Base-by-base conservation (phyloP, 1,140 invertebrate genomes). In the Branchinecta lynchi region DNA sequence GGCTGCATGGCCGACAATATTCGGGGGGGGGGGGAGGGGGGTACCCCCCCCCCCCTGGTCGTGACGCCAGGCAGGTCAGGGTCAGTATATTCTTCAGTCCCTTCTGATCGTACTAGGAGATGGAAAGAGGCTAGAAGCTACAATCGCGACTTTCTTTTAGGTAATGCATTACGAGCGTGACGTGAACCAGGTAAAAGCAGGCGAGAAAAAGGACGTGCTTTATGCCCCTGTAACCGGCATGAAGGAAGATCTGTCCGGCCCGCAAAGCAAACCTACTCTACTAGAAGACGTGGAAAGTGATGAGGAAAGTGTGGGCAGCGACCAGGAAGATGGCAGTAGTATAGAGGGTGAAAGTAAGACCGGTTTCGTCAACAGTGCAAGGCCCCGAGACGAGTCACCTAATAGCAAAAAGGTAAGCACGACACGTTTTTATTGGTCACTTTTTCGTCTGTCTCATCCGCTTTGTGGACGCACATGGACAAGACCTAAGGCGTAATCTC, bases 101-200 rank as follows among this genome's bases (percentile, higher is more conserved):
- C 32, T 32, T 32, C 32, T 3, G 32, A 32, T 32, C 32, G 32
- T 3, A 32, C 32, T 32, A 32, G 32, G 32, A 1, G 32, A 32
- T 32, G 5, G 32, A 32, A 32, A 32, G 32, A 5, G 32, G 32
- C 32, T 32, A 5, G 32, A 32, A 32, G 32, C 5, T 32, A 32
- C 32, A 32, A 1, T 32, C 5, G 32, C 32, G 51, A 15, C 75
- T 73, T 71, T 45, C 6, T 73, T 77, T 44, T 75, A 89, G 87
- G 88, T 96, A 12, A 84, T 90, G 43, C 86, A 98, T 79, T 87
- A 89, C 79, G 96, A 98, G 78, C 80, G 89, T 66, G 95, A 99
- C 78, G 88, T 91, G 67, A 84, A 82, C 68, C 83, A 89, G 74
- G 86, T 86, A 0, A 90, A 90, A 78, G 80, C 86, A 71, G 89